phyloP scores from a whole-genome alignment of 2,113 vertebrate species.

The Orientallactaga bullata region DNA sequence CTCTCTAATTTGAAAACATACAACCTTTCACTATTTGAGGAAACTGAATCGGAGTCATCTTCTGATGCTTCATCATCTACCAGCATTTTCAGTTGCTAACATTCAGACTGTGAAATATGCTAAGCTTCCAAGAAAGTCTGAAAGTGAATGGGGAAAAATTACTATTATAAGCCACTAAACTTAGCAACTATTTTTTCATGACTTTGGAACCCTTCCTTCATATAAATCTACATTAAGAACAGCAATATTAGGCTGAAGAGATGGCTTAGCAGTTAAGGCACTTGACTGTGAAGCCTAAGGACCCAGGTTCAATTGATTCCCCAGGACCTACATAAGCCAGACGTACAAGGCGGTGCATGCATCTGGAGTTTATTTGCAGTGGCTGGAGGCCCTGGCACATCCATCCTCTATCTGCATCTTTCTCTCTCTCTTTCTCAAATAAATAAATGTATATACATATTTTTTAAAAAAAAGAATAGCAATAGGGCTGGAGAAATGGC shows the following conservation, averaged over 20 bases:
- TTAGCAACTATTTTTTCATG: constrained; percentile 13
- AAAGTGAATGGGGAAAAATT: constrained; percentile 58
- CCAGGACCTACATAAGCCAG: neutral
- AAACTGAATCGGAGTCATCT: constrained; percentile 88
- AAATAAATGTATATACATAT: no score
- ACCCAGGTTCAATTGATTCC: neutral
- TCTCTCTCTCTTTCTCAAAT: no score
- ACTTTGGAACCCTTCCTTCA: constrained; percentile 31
- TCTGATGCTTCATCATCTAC: constrained; percentile 91
- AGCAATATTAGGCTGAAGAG: neutral
- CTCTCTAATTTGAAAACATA: constrained; percentile 75
- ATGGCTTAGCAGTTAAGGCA: neutral
- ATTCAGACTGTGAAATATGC: constrained; percentile 67
- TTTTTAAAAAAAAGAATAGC: neutral
- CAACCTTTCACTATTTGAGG: constrained; percentile 83
- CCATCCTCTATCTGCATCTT: no score
- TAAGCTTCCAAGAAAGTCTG: constrained; percentile 70
- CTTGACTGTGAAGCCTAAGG: neutral
- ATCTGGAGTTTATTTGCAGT: no score
- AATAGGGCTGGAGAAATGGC: no score
- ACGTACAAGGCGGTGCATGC: no score
- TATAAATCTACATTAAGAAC: neutral
- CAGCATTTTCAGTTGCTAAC: constrained; percentile 88
- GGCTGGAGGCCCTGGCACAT: no score
- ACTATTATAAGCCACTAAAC: constrained; percentile 59